A percentile compares a stretch with the other conserved stretches of the same genome.
phyloP scores from a whole-genome alignment of 1,140 invertebrate genomes.

The Hylaeus anthracinus region DNA sequence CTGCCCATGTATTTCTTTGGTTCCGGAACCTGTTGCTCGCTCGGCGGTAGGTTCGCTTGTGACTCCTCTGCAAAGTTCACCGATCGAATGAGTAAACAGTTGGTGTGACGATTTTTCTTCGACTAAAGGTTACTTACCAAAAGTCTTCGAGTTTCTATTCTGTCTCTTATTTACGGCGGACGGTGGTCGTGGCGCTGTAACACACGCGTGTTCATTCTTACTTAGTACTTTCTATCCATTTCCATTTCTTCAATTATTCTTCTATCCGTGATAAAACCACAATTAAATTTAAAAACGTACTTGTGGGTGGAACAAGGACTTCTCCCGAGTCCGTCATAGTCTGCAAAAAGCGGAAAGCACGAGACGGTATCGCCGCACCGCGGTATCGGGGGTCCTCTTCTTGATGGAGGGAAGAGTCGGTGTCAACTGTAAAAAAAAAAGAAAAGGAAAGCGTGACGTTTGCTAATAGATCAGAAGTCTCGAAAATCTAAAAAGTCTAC shows the following conservation, averaged over 20 bases:
- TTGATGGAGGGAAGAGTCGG: constrained; percentile 82
- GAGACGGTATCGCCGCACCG: constrained; percentile 86
- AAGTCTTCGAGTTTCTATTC: constrained; percentile 77
- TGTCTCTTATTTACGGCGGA: constrained; percentile 71
- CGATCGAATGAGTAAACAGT: not conserved
- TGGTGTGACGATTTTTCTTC: too few relatives aligned
- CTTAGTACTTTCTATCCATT: not conserved
- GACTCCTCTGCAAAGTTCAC: constrained; percentile 73
- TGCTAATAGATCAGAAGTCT: too few relatives aligned
- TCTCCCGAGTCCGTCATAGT: constrained; percentile 82
- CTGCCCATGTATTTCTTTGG: constrained; percentile 91
- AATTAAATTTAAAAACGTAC: constrained; percentile 11
- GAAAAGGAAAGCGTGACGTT: too few relatives aligned
- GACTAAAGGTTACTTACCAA: constrained; percentile 67
- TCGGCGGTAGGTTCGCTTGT: constrained; percentile 84
- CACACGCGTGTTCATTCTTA: not conserved
- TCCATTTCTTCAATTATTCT: not conserved
- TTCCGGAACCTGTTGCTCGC: constrained; percentile 86
- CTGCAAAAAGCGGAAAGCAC: constrained; percentile 86
- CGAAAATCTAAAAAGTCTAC: constrained; percentile 67
- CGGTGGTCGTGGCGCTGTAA: constrained; percentile 68
- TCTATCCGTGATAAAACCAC: not conserved
- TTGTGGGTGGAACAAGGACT: constrained; percentile 24
- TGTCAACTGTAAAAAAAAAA: constrained; percentile 78
- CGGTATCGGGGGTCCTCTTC: constrained; percentile 85